These are phyloP conservation scores for Drosophila melanocephala DNA, from an alignment of 2,888 invertebrate species.

Conservation along the genomic window DNA sequence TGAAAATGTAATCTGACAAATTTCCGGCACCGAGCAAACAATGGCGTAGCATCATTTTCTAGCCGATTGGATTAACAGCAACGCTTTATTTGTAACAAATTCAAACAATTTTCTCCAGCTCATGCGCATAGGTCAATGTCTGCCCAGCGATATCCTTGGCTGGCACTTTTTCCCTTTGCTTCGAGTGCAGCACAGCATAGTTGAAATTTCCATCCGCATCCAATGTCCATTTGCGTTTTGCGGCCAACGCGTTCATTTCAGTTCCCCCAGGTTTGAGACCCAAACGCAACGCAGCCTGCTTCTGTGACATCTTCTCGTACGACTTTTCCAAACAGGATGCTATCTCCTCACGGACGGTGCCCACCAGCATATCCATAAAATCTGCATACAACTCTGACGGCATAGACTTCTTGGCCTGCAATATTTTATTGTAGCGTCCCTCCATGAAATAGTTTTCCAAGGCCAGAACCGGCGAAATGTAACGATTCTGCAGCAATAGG, in stretches of 20 bases:
- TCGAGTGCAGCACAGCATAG: constrained; percentile 40
- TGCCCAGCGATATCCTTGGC: constrained; percentile 68
- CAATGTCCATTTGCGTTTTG: constrained; percentile 53
- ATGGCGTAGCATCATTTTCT: constrained; percentile 46
- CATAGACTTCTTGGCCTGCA: constrained; percentile 69
- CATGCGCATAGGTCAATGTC: constrained; percentile 66
- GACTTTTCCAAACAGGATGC: constrained; percentile 70
- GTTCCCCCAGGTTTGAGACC: constrained; percentile 50
- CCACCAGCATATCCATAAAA: constrained; percentile 68
- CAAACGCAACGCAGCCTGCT: constrained; percentile 64
- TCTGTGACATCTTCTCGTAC: constrained; percentile 55
- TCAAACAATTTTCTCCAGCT: constrained; percentile 75
- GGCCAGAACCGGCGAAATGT: constrained; percentile 61
- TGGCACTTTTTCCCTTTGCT: constrained; percentile 49
- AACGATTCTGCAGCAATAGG: constrained; percentile 52
- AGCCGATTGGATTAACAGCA: constrained; percentile 49
- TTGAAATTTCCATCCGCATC: constrained; percentile 63
- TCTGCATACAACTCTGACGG: constrained; percentile 61
- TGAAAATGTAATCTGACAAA: constrained; percentile 81
- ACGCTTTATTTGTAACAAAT: constrained; percentile 43
- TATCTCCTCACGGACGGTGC: constrained; percentile 68
- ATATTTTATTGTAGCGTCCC: constrained; percentile 69
- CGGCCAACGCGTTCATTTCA: constrained; percentile 46
- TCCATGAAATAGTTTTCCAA: constrained; percentile 74
- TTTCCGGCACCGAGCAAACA: constrained; percentile 44